These are phyloP conservation scores for Mycalesis mineus DNA, from an alignment of 2,888 invertebrate species.

Conservation along the genomic window DNA sequence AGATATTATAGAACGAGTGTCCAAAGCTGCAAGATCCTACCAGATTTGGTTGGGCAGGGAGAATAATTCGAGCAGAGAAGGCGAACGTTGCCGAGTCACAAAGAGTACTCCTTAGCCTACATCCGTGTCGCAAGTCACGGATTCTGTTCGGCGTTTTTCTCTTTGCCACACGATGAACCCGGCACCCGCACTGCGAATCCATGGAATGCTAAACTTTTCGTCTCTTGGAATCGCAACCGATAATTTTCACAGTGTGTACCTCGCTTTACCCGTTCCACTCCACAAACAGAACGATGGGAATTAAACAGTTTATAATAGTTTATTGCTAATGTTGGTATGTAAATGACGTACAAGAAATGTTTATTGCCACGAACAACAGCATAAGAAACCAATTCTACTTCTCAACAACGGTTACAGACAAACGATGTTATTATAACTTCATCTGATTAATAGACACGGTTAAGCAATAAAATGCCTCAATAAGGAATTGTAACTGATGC, in stretches of 20 bases:
- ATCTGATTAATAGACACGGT: slow-evolving; percentile 15
- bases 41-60: too few species aligned
- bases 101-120: too few species aligned
- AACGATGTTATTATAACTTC: slow-evolving; percentile 21
- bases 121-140: too few species aligned
- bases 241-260: background rate
- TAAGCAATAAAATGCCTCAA: slow-evolving; percentile 7
- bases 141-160: too few species aligned
- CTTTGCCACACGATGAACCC: too few species aligned
- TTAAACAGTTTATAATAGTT: slow-evolving; percentile 43
- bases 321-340: slow-evolving; percentile 45
- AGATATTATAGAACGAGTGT: too few species aligned
- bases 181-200: too few species aligned
- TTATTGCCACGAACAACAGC: slow-evolving; percentile 31
- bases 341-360: slow-evolving; percentile 42
- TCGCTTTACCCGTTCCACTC: slow-evolving; percentile 38
- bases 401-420: slow-evolving; percentile 24
- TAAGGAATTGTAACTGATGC: slow-evolving; percentile 6
- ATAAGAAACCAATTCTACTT: slow-evolving; percentile 22
- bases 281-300: slow-evolving; percentile 50
- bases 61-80: too few species aligned
- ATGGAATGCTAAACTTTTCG: too few species aligned
- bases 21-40: too few species aligned
- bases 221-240: background rate
- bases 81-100: too few species aligned